Evolutionary conservation across 2,797 vertebrate species (phyloP).

Genomic region (Chelon labrosus): DNA sequence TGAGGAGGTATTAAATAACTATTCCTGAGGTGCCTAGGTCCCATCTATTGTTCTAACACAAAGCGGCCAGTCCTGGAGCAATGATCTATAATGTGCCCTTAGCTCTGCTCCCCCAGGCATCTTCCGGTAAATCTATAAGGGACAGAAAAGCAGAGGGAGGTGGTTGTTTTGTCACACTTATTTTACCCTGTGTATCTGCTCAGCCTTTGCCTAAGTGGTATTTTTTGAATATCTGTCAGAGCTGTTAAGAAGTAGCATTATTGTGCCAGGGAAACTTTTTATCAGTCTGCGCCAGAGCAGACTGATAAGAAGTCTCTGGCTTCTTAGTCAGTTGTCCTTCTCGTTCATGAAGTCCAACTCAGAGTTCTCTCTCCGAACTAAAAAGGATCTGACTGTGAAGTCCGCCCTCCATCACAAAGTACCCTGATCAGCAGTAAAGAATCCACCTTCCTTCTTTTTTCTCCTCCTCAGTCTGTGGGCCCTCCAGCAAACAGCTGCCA

Average conservation of each 20-base stretch:
- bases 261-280: background rate
- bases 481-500: constrained; percentile 84
- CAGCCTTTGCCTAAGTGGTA: constrained; percentile 20
- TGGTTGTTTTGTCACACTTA: background rate
- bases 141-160: background rate
- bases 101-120: constrained; percentile 10
- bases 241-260: background rate
- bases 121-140: constrained; percentile 19
- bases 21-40: constrained; percentile 34
- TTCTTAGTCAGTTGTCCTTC: background rate
- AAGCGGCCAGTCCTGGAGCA: constrained; percentile 19
- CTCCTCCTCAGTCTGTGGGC: constrained; percentile 79
- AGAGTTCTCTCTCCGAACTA: constrained; percentile 8
- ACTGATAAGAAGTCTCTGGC: constrained; percentile 26
- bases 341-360: constrained; percentile 28
- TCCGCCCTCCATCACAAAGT: constrained; percentile 73
- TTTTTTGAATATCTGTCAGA: constrained; percentile 20
- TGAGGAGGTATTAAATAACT: constrained; percentile 30
- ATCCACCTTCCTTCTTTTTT: constrained; percentile 84
- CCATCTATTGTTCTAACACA: constrained; percentile 15
- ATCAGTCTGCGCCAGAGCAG: constrained; percentile 17
- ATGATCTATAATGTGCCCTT: constrained; percentile 6
- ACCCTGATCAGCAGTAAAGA: constrained; percentile 81
- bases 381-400: background rate
- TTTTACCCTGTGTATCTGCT: constrained; percentile 32